phyloP scores from a whole-genome alignment of 2,888 invertebrate genomes.

The Chesias legatella region DNA sequence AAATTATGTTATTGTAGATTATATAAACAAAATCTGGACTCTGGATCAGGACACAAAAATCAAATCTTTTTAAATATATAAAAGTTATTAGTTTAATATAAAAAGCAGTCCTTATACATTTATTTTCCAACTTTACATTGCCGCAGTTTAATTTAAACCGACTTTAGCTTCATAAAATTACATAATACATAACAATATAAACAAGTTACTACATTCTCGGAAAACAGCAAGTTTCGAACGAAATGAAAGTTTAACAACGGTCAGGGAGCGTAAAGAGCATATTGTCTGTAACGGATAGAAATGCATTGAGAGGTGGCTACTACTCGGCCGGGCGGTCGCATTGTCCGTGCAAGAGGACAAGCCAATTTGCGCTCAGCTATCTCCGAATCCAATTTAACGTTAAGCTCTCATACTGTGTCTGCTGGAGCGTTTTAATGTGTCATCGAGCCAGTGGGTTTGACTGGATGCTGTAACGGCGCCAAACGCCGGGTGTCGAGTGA shows the following conservation, averaged over 20 bases:
- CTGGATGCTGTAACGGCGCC: conserved; percentile 11
- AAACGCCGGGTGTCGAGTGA: conserved; percentile 16
- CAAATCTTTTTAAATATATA: no score
- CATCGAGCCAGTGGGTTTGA: conserved; percentile 13
- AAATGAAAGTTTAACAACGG: conserved; percentile 36
- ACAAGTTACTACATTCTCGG: no score
- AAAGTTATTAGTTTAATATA: no score
- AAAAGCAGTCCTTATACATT: not conserved
- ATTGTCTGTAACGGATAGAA: conserved; percentile 59
- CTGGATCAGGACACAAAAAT: no score
- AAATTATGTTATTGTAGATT: no score
- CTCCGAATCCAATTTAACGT: conserved; percentile 43
- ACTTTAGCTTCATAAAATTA: conserved; percentile 23
- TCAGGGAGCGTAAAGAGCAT: conserved; percentile 35
- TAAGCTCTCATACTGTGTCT: conserved; percentile 23
- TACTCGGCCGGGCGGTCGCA: conserved; percentile 31
- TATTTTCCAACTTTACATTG: conserved; percentile 10
- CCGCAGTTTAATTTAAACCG: conserved; percentile 22
- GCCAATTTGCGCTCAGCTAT: conserved; percentile 45
- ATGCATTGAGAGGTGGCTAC: conserved; percentile 45
- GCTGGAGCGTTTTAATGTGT: conserved; percentile 25
- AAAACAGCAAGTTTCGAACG: conserved; percentile 19
- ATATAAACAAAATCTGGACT: no score
- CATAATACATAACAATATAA: no score
- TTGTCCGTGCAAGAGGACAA: conserved; percentile 40